Base-by-base conservation (phyloP, 1,140 invertebrate genomes). In the Pteromalus puparum region DNA sequence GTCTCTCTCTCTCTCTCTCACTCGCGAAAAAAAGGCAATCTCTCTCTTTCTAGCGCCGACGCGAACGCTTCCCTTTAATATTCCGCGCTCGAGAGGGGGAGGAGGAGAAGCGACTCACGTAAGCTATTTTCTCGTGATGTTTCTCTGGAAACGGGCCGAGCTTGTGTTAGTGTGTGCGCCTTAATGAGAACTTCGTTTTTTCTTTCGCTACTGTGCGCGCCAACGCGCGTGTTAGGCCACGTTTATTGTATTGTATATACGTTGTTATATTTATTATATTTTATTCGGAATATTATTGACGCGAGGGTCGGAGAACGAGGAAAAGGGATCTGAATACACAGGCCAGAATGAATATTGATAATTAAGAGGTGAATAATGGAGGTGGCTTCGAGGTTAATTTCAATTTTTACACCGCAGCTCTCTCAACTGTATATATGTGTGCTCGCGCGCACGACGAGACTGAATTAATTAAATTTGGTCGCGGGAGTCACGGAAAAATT, bases 31-130 rank as follows among this genome's bases (percentile, higher is more conserved):
- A 79, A 70, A 46, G 78, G 65, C 78, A 48, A 80, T 80, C 78
- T 61, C 46, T 15, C 34, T 73, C 79, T 34, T 34, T 61, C 46
- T 15, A 10, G 7, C 70, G 24, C n/a, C 21, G 61, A n/a, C n/a
- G 65, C 70, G 74, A 74, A 82, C 46, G 74, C 26, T 83, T 83
- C 74, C 81, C 81, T 77, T 83, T 83, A 83, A 83, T 82, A 75
- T 65, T 82, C 79, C 42, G 26, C 65, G 26, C 10, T 42, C 34
- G 21, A 6, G 18, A n/a, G 53, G 5, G 13, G 18, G 48, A 21
- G 38, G 67, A 80, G 38, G 9, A 21, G 30, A 24, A 18, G 24
- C 28, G 67, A 26, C 53, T 65, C 10, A 42, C 24, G 42, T 42
- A 48, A 48, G n/a, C 30, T 48, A 34, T 48, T 34, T 70, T 70